These are phyloP conservation scores for Tanypteryx hageni DNA, from an alignment of 2,888 invertebrate genomes.

Conservation along the genomic window DNA sequence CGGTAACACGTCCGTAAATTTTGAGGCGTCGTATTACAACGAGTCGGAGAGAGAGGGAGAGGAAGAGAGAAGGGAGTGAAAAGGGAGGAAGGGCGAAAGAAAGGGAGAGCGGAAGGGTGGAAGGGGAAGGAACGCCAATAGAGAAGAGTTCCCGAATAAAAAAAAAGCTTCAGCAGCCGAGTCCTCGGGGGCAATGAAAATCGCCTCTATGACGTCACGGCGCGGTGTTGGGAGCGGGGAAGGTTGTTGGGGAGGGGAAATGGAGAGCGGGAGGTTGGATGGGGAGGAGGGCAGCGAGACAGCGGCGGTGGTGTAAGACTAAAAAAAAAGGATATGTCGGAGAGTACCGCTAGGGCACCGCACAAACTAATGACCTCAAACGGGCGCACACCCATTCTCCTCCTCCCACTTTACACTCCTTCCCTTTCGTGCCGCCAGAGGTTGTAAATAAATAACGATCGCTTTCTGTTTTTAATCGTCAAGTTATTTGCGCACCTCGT, in stretches of 20 bases:
- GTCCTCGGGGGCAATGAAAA: not conserved
- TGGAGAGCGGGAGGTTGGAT: too few relatives aligned
- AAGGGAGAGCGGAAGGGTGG: not conserved
- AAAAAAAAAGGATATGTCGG: not conserved
- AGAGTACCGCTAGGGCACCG: not conserved
- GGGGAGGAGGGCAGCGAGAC: too few relatives aligned
- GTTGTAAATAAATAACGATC: not conserved
- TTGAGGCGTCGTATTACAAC: not conserved
- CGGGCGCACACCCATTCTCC: not conserved
- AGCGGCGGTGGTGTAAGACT: not conserved
- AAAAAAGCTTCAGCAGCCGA: not conserved
- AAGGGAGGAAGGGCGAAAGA: not conserved
- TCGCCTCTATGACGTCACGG: not conserved
- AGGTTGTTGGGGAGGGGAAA: too few relatives aligned
- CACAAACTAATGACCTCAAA: slow-evolving; percentile 7
- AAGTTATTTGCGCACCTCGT: not conserved
- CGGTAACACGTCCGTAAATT: slow-evolving; percentile 16
- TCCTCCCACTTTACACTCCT: not conserved
- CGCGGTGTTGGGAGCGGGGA: not conserved
- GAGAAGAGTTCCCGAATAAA: not conserved
- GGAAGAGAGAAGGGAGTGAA: not conserved
- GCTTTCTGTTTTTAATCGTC: not conserved
- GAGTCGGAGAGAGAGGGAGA: not conserved
- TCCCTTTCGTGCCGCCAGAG: not conserved
- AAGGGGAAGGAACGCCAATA: not conserved